phyloP scores from a whole-genome alignment of 2,888 invertebrate genomes.

The Drosophila tripunctata region DNA sequence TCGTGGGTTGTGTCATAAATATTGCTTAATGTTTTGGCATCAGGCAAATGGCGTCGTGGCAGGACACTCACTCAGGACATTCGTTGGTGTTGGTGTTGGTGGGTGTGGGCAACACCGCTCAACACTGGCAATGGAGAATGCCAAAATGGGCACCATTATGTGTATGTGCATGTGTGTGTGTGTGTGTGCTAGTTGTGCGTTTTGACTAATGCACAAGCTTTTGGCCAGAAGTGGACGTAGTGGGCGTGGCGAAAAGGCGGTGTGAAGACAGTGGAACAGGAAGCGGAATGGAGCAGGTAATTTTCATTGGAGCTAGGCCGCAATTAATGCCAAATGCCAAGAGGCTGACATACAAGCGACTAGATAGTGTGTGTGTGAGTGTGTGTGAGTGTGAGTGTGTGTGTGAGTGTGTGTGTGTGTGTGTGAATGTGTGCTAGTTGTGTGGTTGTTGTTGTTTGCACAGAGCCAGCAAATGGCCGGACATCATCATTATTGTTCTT shows the following conservation, averaged over 20 bases:
- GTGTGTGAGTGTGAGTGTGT: slow-evolving; percentile 10
- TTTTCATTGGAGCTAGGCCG: slow-evolving; percentile 69
- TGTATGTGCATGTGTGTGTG: no score
- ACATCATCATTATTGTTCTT: slow-evolving; percentile 73
- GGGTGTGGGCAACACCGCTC: neutral
- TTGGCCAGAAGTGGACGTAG: slow-evolving; percentile 12
- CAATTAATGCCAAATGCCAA: slow-evolving; percentile 74
- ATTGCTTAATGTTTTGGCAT: slow-evolving; percentile 73
- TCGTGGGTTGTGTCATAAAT: slow-evolving; percentile 60
- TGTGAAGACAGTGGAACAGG: neutral
- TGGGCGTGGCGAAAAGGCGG: slow-evolving; percentile 8
- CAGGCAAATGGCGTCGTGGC: slow-evolving; percentile 61
- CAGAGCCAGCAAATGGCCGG: slow-evolving; percentile 65
- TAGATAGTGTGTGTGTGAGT: slow-evolving; percentile 1
- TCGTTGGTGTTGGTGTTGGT: neutral
- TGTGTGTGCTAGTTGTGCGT: no score
- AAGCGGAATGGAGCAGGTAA: slow-evolving; percentile 55
- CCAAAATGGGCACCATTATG: slow-evolving; percentile 22
- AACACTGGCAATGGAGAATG: neutral
- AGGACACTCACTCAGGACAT: slow-evolving; percentile 22
- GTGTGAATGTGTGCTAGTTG: slow-evolving; percentile 2
- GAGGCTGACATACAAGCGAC: slow-evolving; percentile 30
- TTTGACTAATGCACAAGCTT: slow-evolving; percentile 54
- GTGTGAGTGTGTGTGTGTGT: slow-evolving; percentile 5
- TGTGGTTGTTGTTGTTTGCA: slow-evolving; percentile 10